phyloP scores from a whole-genome alignment of 1,140 invertebrate species.

The Hylaeus anthracinus region DNA sequence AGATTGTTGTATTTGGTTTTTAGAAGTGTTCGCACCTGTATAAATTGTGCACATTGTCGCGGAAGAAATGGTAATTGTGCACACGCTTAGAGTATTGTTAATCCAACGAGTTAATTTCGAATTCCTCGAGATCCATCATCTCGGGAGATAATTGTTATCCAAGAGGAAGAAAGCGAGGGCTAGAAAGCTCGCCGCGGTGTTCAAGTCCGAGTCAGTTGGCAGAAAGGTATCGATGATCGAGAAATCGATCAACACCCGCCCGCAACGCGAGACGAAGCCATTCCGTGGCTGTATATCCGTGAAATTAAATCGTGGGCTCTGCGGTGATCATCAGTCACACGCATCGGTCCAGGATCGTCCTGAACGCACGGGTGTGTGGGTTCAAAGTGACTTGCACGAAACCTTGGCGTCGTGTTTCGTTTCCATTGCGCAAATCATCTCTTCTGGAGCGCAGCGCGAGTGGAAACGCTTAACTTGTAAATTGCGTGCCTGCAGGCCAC shows the following conservation, averaged over 20 bases:
- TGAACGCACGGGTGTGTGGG: not conserved
- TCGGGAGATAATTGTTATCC: not conserved
- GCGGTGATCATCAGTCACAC: constrained; percentile 61
- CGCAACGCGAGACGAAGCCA: constrained; percentile 45
- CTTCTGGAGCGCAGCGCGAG: constrained; percentile 26
- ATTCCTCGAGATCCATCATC: too few species aligned
- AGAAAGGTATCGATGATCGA: constrained; percentile 51
- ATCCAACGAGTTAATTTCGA: too few species aligned
- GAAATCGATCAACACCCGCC: constrained; percentile 39
- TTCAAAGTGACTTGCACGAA: constrained; percentile 41
- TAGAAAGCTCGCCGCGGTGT: not conserved
- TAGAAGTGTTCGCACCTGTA: too few species aligned
- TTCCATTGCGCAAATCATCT: constrained; percentile 68
- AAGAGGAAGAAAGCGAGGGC: not conserved
- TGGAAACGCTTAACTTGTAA: constrained; percentile 64
- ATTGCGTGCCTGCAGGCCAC: constrained; percentile 54
- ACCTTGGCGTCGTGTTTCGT: constrained; percentile 57
- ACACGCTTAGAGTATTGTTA: too few species aligned
- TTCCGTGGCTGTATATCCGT: constrained; percentile 57
- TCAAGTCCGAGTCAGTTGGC: constrained; percentile 35
- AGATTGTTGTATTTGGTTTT: too few species aligned
- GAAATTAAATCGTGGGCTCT: constrained; percentile 65
- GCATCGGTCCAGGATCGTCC: constrained; percentile 45
- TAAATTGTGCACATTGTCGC: too few species aligned
- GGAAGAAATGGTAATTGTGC: too few species aligned